Evolutionary conservation across 1,140 invertebrate species (phyloP).

Genomic region (Mya arenaria): DNA sequence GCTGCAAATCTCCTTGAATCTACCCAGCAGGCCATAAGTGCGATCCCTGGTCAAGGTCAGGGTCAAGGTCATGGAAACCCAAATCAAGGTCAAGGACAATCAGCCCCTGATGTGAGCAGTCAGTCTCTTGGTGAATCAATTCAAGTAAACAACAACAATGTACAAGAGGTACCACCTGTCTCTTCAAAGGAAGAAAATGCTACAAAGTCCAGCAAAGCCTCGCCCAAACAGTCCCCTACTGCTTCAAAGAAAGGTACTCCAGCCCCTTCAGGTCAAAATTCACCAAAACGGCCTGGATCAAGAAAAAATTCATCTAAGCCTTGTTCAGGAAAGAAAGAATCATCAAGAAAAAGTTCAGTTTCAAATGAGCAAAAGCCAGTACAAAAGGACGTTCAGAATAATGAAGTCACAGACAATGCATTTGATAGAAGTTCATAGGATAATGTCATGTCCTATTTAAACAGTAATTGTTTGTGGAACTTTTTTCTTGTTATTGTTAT

Average conservation of each 20-base stretch:
- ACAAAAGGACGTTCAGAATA: not conserved
- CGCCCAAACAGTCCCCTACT: not conserved
- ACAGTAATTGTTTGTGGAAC: not conserved
- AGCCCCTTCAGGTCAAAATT: not conserved
- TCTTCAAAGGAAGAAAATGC: no score
- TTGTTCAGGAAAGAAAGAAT: not conserved
- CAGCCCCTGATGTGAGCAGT: not conserved
- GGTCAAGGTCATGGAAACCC: no score
- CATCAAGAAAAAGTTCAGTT: conserved; percentile 26
- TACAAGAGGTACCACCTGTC: no score
- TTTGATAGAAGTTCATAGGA: not conserved
- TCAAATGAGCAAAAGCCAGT: not conserved
- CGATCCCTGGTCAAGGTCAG: no score
- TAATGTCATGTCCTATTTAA: not conserved
- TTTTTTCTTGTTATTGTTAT: not conserved
- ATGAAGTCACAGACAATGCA: not conserved
- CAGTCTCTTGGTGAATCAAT: no score
- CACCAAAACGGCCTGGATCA: not conserved
- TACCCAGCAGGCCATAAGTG: not conserved
- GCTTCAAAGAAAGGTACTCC: not conserved
- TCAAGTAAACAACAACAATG: no score
- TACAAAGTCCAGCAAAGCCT: no score
- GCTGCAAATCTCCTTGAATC: conserved; percentile 24
- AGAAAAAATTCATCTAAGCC: not conserved
- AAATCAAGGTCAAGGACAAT: not conserved